Evolutionary conservation across 2,113 vertebrate genomes (phyloP).

Genomic region (Xyliphius kryptos): DNA sequence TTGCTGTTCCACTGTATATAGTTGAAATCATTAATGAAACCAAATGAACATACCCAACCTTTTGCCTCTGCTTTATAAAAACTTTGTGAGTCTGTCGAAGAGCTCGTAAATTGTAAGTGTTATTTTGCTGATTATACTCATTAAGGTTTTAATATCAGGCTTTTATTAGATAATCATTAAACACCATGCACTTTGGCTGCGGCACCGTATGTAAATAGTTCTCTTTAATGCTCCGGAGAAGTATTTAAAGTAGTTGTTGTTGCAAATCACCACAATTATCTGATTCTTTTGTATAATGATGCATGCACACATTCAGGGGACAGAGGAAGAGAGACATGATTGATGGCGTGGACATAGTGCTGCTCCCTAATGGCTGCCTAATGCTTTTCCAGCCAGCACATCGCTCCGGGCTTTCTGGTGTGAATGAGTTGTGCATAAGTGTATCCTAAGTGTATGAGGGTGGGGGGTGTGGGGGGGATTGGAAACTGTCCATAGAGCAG

Average conservation of each 20-base stretch:
- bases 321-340: constrained; percentile 32
- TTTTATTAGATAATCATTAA: constrained; percentile 4
- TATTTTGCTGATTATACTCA: not conserved
- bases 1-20: no score
- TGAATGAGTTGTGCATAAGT: constrained; percentile 50
- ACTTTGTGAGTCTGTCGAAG: no score
- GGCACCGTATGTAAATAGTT: no score
- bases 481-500: constrained; percentile 40
- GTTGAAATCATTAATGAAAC: no score
- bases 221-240: not conserved
- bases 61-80: no score
- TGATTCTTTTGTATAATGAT: constrained; percentile 29
- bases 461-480: constrained; percentile 36
- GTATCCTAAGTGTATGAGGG: constrained; percentile 13
- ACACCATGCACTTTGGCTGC: not conserved
- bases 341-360: constrained; percentile 40
- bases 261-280: constrained; percentile 22
- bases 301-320: constrained; percentile 21
- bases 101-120: not conserved
- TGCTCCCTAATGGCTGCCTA: constrained; percentile 47
- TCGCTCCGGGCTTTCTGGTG: constrained; percentile 46
- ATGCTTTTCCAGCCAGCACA: constrained; percentile 47
- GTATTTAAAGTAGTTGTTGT: constrained; percentile 17
- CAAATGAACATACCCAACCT: no score
- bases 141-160: constrained; percentile 1